These are phyloP conservation scores for Enteromius viviparus DNA, from an alignment of 2,797 vertebrate genomes.

Conservation along the genomic window DNA sequence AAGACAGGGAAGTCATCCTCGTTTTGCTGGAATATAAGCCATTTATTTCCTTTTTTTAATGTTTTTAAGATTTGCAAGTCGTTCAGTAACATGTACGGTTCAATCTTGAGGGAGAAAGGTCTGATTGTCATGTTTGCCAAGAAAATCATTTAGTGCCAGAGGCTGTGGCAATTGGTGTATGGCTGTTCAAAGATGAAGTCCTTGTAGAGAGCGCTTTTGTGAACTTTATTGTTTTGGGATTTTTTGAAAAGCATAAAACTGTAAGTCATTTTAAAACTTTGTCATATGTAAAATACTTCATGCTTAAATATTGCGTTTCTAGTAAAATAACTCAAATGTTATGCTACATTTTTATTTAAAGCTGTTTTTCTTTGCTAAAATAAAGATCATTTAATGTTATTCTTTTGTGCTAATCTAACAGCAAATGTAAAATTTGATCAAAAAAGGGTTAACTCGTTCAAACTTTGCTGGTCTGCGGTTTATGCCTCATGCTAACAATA, in stretches of 20 bases:
- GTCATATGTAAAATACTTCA: slow-evolving; percentile 10
- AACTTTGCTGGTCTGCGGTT: slow-evolving; percentile 29
- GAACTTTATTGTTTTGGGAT: slow-evolving; percentile 38
- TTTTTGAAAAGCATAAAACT: slow-evolving; percentile 43
- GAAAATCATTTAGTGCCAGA: slow-evolving; percentile 54
- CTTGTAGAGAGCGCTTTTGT: slow-evolving; percentile 32
- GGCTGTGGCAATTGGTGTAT: slow-evolving; percentile 42
- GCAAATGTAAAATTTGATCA: not conserved
- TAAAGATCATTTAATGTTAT: not conserved
- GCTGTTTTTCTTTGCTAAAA: not conserved
- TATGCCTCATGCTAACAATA: slow-evolving; percentile 21
- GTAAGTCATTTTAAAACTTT: slow-evolving; percentile 46
- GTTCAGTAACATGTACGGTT: slow-evolving; percentile 52
- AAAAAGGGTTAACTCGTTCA: slow-evolving; percentile 13
- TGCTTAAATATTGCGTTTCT: not conserved
- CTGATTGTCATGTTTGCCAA: slow-evolving; percentile 57
- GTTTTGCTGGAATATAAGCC: slow-evolving; percentile 53
- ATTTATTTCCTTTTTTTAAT: slow-evolving; percentile 28
- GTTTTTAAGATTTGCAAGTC: slow-evolving; percentile 50
- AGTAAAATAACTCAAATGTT: not conserved
- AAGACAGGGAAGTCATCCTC: slow-evolving; percentile 55
- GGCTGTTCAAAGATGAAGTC: slow-evolving; percentile 48
- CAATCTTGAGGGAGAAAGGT: slow-evolving; percentile 52
- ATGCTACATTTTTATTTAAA: not conserved
- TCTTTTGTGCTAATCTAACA: not conserved